Percentiles rank a stretch among this genome's conserved stretches.
phyloP scores from a whole-genome alignment of 2,888 invertebrate species.

The Drosophila nr. medialis region DNA sequence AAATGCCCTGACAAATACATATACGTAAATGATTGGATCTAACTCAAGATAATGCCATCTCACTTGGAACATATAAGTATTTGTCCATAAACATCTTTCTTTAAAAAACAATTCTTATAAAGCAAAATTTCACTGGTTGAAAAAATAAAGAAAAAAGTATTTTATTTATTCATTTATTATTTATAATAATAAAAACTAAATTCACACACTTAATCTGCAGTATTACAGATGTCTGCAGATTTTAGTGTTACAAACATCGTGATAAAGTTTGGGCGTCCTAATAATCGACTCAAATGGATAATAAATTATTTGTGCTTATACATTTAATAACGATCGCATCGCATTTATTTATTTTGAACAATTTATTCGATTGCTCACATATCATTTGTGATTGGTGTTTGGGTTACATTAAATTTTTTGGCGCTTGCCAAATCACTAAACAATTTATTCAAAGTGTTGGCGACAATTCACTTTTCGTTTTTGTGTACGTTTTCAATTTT shows the following conservation, averaged over 20 bases:
- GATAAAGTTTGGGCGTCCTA: constrained; percentile 1
- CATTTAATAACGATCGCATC: constrained; percentile 43
- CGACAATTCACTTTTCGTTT: constrained; percentile 73
- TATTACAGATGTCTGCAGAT: neutral
- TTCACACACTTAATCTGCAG: neutral
- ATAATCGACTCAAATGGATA: constrained; percentile 3
- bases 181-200: no score
- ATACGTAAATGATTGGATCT: no score
- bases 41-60: neutral
- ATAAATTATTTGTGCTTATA: constrained; percentile 21
- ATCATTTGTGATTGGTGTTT: constrained; percentile 39
- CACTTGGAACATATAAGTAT: neutral
- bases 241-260: constrained; percentile 19
- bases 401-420: constrained; percentile 42
- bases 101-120: neutral
- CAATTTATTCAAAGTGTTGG: constrained; percentile 72
- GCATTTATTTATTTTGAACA: constrained; percentile 21
- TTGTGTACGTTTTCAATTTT: constrained; percentile 43
- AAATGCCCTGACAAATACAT: constrained; percentile 13
- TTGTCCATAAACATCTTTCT: neutral
- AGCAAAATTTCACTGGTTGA: neutral
- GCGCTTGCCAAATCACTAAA: constrained; percentile 59
- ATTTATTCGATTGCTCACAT: constrained; percentile 35
- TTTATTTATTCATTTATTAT: neutral
- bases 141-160: neutral